Evolutionary conservation across 2,888 invertebrate genomes (phyloP), one percentile per base, ranked within the genome.

Genomic region (Aporophyla lueneburgensis): DNA sequence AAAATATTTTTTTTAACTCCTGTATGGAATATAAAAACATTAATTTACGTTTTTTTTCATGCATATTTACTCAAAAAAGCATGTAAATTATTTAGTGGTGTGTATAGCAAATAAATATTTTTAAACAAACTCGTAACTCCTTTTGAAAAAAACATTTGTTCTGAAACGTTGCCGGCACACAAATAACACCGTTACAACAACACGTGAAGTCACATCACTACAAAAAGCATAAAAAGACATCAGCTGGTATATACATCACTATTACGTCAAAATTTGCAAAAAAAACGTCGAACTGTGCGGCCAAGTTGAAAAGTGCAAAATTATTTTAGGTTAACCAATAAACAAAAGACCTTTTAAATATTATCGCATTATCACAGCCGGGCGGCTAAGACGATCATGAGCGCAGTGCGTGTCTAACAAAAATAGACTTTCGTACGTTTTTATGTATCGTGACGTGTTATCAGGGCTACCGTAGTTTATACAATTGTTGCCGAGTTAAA

Each of bases 371-470:
- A 90, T 89, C 88, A 89, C 85, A 87, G 92, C 94, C 94, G 94
- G 95, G 93, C 92, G 91, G 92, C 89, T 90, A 84, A 89, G 86
- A 81, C 85, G 91, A 95, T 92, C 96, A 96, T 95, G 96, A 96
- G 94, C 91, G 81, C 88, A 81, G 92, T 93, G 93, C 96, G 95
- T 96, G 96, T 89, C 83, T 91, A 94, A 91, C 93, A 92, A 95
- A 96, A 96, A 96, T 96, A 96, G 96, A 96, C 92, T 95, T 82
- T 92, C 93, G 92, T 94, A 91, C 91, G 93, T 95, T 96, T 95
- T 95, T 94, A 94, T 93, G 92, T 93, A 91, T 93, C 88, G 94
- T 95, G 95, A 93, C 95, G 95, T 94, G 93, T 93, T 93, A 95
- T 92, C 94, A 94, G 90, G 92, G 92, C 92, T 92, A 93, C 92